These are phyloP conservation scores for Aphelinus certus DNA, from an alignment of 1,140 invertebrate genomes.

Conservation along the genomic window DNA sequence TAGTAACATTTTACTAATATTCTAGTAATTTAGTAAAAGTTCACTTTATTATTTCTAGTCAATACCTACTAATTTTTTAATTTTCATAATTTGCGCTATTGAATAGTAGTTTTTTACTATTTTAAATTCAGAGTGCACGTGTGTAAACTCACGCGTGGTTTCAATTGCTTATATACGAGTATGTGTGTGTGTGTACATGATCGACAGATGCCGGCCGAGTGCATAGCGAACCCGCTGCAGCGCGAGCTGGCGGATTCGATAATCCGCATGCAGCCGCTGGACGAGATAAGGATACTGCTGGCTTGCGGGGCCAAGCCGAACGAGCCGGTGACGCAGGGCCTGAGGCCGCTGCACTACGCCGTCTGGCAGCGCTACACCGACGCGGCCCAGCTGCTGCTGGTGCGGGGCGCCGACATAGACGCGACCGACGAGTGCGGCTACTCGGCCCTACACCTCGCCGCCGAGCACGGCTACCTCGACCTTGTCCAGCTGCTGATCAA, in stretches of 20 bases:
- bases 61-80: too few species aligned
- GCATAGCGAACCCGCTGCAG: constrained; percentile 80
- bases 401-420: constrained; percentile 84
- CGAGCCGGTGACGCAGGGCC: constrained; percentile 80
- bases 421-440: constrained; percentile 90
- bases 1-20: too few species aligned
- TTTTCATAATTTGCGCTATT: too few species aligned
- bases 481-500: constrained; percentile 79
- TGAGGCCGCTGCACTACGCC: constrained; percentile 91
- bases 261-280: constrained; percentile 84
- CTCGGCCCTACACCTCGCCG: constrained; percentile 86
- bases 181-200: background rate
- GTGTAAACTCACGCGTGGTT: background rate
- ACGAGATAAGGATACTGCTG: constrained; percentile 85
- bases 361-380: constrained; percentile 87
- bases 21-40: too few species aligned
- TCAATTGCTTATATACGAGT: background rate
- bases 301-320: constrained; percentile 87
- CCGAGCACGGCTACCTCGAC: constrained; percentile 83
- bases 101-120: too few species aligned
- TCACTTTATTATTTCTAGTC: too few species aligned
- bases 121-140: too few species aligned
- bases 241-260: constrained; percentile 90
- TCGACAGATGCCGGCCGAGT: constrained; percentile 75
- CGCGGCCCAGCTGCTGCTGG: constrained; percentile 79